Evolutionary conservation across 2,888 invertebrate species (phyloP).

Genomic region (Euspilapteryx auroguttella): DNA sequence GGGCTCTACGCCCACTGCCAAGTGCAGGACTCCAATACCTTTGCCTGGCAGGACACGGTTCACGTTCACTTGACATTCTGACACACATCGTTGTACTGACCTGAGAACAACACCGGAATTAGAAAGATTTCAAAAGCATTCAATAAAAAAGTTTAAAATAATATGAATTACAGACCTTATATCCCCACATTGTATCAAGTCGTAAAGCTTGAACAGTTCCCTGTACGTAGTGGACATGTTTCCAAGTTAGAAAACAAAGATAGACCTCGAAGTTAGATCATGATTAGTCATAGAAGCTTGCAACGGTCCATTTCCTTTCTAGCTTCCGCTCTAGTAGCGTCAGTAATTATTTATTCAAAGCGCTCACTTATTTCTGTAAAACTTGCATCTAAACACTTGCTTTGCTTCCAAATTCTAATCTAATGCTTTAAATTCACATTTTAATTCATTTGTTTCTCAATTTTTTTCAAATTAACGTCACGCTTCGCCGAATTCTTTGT

Average conservation of each 20-base stretch:
- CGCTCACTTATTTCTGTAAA: background rate
- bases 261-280: conserved; percentile 18
- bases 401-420: conserved; percentile 1
- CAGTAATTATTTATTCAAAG: background rate
- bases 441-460: conserved; percentile 23
- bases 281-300: conserved; percentile 22
- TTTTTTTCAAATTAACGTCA: conserved; percentile 42
- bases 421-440: conserved; percentile 9
- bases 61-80: conserved; percentile 59
- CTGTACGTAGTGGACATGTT: conserved; percentile 41
- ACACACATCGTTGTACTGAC: conserved; percentile 36
- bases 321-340: background rate
- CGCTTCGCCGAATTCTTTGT: conserved; percentile 11
- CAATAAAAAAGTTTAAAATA: background rate
- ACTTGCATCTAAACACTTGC: conserved; percentile 1
- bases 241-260: conserved; percentile 19
- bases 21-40: conserved; percentile 76
- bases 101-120: conserved; percentile 22
- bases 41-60: conserved; percentile 70
- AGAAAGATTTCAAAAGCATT: conserved; percentile 4
- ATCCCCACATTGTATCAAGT: conserved; percentile 66
- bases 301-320: conserved; percentile 40
- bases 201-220: conserved; percentile 58
- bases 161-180: conserved; percentile 30
- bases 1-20: conserved; percentile 73